Percentiles rank a stretch among this genome's conserved stretches.
Conservation (phyloP, 2,797 vertebrate genomes). For the Holocentrus rufus region DNA sequence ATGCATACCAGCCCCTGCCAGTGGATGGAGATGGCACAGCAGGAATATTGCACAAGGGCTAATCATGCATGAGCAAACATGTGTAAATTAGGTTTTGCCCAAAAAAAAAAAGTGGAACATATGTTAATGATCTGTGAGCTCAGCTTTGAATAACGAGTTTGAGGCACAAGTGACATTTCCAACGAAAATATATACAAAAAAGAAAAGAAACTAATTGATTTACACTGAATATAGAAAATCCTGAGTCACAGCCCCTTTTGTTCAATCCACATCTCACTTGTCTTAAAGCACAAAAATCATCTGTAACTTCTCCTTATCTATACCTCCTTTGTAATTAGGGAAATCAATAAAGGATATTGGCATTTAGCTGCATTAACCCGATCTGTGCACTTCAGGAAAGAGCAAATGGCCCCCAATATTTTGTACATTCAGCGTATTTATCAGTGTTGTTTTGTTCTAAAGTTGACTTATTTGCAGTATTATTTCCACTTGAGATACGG, state of each 20-base stretch:
- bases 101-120: constrained; percentile 50
- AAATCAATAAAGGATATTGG: too few species aligned
- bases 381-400: too few species aligned
- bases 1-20: constrained; percentile 62
- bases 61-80: constrained; percentile 66
- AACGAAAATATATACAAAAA: too few species aligned
- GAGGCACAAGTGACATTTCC: constrained; percentile 46
- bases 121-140: constrained; percentile 48
- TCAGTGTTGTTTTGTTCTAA: constrained; percentile 32
- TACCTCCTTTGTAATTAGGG: too few species aligned
- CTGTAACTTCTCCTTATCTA: too few species aligned
- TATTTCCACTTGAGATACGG: constrained; percentile 6
- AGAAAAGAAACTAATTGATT: too few species aligned
- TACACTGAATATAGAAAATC: too few species aligned
- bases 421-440: constrained; percentile 8
- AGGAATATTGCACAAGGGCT: constrained; percentile 45
- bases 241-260: too few species aligned
- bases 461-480: constrained; percentile 29
- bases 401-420: too few species aligned
- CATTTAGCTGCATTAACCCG: too few species aligned
- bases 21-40: constrained; percentile 57
- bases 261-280: too few species aligned
- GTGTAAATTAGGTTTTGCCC: constrained; percentile 62
- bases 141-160: constrained; percentile 33
- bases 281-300: too few species aligned